Evolutionary conservation across 2,888 invertebrate genomes (phyloP).

Genomic region (Celastrina argiolus): DNA sequence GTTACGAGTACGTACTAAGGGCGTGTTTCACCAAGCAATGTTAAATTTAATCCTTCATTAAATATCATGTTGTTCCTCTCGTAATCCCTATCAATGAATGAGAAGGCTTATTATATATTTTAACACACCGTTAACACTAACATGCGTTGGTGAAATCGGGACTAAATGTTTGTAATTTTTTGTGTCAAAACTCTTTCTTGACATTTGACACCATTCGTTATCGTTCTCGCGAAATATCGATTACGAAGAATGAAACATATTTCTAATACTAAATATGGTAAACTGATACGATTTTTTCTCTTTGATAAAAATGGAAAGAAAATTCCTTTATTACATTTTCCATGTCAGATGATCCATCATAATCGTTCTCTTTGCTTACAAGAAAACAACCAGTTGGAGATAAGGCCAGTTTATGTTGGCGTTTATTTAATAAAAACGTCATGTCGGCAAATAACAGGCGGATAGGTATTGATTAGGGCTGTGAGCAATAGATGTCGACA

Average conservation of each 20-base stretch:
- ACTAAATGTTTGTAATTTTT: too few relatives aligned
- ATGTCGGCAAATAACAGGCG: slow-evolving; percentile 64
- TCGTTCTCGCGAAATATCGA: background rate
- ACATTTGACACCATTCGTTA: background rate
- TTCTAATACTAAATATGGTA: background rate
- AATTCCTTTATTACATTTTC: slow-evolving; percentile 8
- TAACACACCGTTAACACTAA: too few relatives aligned
- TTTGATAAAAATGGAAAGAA: slow-evolving; percentile 15
- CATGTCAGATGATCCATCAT: slow-evolving; percentile 24
- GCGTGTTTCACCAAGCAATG: too few relatives aligned
- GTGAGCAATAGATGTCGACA: slow-evolving; percentile 56
- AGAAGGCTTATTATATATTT: too few relatives aligned
- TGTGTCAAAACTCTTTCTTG: background rate
- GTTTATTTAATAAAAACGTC: slow-evolving; percentile 72
- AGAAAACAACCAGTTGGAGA: slow-evolving; percentile 38
- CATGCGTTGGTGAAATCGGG: too few relatives aligned
- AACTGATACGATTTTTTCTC: background rate
- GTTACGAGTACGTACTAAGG: too few relatives aligned
- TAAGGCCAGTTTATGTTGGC: slow-evolving; percentile 44
- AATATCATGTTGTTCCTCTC: too few relatives aligned
- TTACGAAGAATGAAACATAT: background rate
- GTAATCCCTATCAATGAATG: too few relatives aligned
- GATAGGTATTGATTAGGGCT: slow-evolving; percentile 64
- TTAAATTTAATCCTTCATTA: too few relatives aligned
- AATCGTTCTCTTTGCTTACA: slow-evolving; percentile 24